Percentiles rank a stretch among this genome's conserved stretches.
Evolutionary conservation across 2,888 invertebrate genomes (phyloP).

Genomic region (Eucera pruinosa): DNA sequence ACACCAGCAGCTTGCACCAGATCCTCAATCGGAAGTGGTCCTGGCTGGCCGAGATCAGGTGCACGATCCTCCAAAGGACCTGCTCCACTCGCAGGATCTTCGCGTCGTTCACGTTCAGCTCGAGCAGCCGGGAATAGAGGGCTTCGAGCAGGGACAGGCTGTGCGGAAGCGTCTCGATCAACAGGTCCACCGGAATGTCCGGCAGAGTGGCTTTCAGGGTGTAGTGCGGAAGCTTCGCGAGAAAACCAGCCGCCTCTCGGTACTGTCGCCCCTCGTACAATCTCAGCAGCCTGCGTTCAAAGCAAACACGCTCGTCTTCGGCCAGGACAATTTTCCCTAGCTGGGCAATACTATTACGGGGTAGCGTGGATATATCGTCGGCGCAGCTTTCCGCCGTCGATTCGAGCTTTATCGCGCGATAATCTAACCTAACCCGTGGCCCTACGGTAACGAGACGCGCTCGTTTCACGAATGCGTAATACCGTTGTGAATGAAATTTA

Average conservation of each 20-base stretch:
- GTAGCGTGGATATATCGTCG: no score
- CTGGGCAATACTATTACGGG: no score
- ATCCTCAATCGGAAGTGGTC: constrained; percentile 74
- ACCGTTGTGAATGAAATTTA: no score
- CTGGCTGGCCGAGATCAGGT: constrained; percentile 87
- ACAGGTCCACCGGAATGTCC: constrained; percentile 93
- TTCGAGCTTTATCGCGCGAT: no score
- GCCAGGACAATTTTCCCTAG: no score
- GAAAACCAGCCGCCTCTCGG: constrained; percentile 94
- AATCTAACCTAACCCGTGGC: no score
- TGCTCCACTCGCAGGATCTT: constrained; percentile 88
- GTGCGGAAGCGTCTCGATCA: constrained; percentile 95
- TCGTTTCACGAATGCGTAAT: no score
- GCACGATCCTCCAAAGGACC: constrained; percentile 94
- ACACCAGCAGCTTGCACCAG: constrained; percentile 78
- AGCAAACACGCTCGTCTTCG: neutral
- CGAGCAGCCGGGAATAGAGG: constrained; percentile 85
- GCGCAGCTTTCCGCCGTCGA: no score
- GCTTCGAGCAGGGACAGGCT: constrained; percentile 95
- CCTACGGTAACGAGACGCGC: no score
- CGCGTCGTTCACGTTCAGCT: constrained; percentile 78
- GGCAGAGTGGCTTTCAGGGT: constrained; percentile 91
- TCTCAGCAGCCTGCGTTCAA: constrained; percentile 86
- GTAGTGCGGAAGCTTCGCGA: constrained; percentile 91
- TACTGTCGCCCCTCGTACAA: constrained; percentile 95